Evolutionary conservation across 2,113 vertebrate genomes (phyloP), one percentile per base, ranked within the genome.

Genomic region (Lonchura striata): DNA sequence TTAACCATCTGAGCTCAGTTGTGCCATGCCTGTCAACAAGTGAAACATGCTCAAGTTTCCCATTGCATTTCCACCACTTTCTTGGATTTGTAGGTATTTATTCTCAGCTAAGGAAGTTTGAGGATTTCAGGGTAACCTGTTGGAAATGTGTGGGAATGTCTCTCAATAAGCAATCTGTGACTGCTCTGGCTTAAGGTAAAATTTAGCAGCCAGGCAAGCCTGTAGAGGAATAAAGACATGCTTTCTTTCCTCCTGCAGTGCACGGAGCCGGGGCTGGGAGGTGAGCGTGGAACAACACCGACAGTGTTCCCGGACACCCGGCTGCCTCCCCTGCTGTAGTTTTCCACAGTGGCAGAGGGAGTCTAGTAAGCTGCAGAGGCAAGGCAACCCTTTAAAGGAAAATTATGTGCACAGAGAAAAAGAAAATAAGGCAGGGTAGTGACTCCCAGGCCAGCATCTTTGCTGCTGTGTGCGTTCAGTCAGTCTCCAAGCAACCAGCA

Each of bases 131-230:
- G 52, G 95, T 78, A 59, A 78, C 85, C 75, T 91, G 93, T 54
- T 85, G 52, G 91, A 97, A 96, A 72, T 93, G n/a, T 72, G 87
- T 86, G 63, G 97, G 94, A 95, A 80, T 10, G 33, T 70, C 74
- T 93, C 94, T 98, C 97, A 98, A 96, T 97, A 82, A 97, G 94
- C 92, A 92, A 95, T 97, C 85, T 98, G 96, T 98, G 96, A 96
- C 97, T 88, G 68, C 84, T 90, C 96, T 98, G 97, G 97, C 97
- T 96, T 91, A 68, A 94, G 80, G 97, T 75, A 87, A 96, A 91
- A 92, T 72, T 31, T 82, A 94, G 97, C 78, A 95, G 96, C 96
- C 96, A 96, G 77, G 94, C 15, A 0, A 95, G 92, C 82, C 91
- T 47, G 78, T 35, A 63, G 94, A 71, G 21, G 82, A 97, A 98